A percentile compares a stretch with the other conserved stretches of the same genome.
phyloP scores from a whole-genome alignment of 2,888 invertebrate species.

The Thyatira batis region DNA sequence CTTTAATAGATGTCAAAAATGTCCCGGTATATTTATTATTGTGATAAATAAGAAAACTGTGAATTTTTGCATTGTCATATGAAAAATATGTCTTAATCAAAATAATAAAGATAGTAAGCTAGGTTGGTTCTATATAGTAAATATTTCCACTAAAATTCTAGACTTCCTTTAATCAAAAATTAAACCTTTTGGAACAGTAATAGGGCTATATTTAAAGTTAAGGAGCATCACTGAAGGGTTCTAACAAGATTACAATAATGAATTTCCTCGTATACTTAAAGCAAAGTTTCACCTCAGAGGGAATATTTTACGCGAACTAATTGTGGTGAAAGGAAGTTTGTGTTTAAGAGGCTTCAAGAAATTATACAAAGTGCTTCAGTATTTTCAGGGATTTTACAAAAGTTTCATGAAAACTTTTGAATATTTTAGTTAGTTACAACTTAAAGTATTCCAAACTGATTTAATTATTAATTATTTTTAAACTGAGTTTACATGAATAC shows the following conservation, averaged over 20 bases:
- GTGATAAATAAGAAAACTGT: too few species aligned
- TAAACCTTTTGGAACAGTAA: background rate
- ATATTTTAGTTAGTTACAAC: background rate
- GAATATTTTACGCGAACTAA: constrained; percentile 73
- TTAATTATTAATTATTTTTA: too few species aligned
- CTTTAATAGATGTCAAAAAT: too few species aligned
- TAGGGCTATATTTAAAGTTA: background rate
- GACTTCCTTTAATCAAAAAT: background rate
- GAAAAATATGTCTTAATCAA: too few species aligned
- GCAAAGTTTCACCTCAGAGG: constrained; percentile 42
- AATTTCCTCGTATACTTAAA: constrained; percentile 35
- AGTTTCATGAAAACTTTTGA: background rate
- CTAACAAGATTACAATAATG: constrained; percentile 48
- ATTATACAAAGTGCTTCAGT: constrained; percentile 58
- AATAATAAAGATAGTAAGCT: too few species aligned
- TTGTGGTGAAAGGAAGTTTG: constrained; percentile 67
- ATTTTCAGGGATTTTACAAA: constrained; percentile 41
- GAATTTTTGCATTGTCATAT: too few species aligned
- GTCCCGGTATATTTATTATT: too few species aligned
- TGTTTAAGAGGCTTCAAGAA: constrained; percentile 41
- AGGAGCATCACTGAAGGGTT: constrained; percentile 9
- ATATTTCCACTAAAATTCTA: background rate
- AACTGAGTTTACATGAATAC: too few species aligned
- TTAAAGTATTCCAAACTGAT: background rate
- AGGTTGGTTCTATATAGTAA: too few species aligned